Evolutionary conservation across 2,797 vertebrate genomes (phyloP).

Genomic region (Takifugu ocellatus): DNA sequence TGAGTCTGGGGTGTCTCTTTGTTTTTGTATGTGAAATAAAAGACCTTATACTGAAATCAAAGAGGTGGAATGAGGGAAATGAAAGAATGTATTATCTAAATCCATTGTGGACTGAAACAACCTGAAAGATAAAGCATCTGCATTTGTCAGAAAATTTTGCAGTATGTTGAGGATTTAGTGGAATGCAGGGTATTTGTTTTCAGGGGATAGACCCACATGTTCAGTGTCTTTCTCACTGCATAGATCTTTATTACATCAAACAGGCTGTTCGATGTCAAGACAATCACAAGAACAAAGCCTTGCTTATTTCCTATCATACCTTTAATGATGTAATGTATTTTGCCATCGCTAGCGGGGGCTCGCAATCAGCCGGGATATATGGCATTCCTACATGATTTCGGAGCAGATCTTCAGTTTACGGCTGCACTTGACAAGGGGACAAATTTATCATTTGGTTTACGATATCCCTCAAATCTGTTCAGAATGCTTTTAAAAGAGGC

Average conservation of each 20-base stretch:
- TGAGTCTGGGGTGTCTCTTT: conserved; percentile 2
- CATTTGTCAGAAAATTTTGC: conserved; percentile 59
- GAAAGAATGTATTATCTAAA: conserved; percentile 24
- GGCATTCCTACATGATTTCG: conserved; percentile 71
- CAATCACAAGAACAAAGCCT: conserved; percentile 66
- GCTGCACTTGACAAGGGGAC: conserved; percentile 71
- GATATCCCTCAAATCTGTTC: conserved; percentile 75
- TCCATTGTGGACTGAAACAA: conserved; percentile 22
- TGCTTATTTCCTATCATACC: conserved; percentile 68
- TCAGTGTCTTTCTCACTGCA: conserved; percentile 68
- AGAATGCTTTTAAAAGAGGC: conserved; percentile 68
- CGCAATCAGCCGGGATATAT: conserved; percentile 73
- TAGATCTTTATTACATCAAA: conserved; percentile 77
- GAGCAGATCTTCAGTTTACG: conserved; percentile 63
- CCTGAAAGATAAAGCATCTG: conserved; percentile 46
- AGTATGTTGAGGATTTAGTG: conserved; percentile 24
- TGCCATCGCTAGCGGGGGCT: conserved; percentile 58
- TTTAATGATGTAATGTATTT: conserved; percentile 74
- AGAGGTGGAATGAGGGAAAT: conserved; percentile 26
- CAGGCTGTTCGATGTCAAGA: conserved; percentile 64
- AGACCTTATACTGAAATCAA: conserved; percentile 23
- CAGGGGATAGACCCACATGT: conserved; percentile 61
- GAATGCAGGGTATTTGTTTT: conserved; percentile 67
- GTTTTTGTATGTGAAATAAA: conserved; percentile 1
- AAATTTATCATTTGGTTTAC: conserved; percentile 80